Percentiles rank a stretch among this genome's conserved stretches.
Conservation (phyloP, 2,113 vertebrate species). For the Pao palembangensis region DNA sequence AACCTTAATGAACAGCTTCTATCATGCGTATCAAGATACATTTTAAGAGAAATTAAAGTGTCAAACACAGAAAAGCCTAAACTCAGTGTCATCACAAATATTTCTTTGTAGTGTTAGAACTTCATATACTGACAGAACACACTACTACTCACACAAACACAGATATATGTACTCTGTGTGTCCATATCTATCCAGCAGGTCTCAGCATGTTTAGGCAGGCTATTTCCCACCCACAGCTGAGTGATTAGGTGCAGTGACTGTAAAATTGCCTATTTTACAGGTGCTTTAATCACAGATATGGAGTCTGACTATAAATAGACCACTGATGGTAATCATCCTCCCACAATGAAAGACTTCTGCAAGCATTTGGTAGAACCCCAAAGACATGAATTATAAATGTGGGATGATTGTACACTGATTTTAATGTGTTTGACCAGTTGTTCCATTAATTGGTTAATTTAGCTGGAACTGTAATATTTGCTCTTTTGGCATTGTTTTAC, state of each 20-base stretch:
- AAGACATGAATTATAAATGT: slow-evolving; percentile 24
- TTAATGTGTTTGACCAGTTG: slow-evolving; percentile 24
- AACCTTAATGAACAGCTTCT: slow-evolving; percentile 39
- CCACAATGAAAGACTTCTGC: slow-evolving; percentile 51
- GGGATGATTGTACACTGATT: slow-evolving; percentile 13
- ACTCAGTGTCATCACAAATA: background rate
- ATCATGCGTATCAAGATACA: slow-evolving; percentile 18
- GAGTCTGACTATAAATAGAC: slow-evolving; percentile 69
- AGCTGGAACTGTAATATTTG: slow-evolving; percentile 17
- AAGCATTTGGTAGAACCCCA: slow-evolving; percentile 52
- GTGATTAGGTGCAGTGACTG: slow-evolving; percentile 67
- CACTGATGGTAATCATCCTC: slow-evolving; percentile 58
- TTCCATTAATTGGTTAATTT: slow-evolving; percentile 36
- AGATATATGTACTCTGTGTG: background rate
- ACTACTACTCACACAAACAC: background rate
- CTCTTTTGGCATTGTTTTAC: slow-evolving; percentile 24
- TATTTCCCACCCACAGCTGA: slow-evolving; percentile 70
- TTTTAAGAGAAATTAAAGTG: slow-evolving; percentile 10
- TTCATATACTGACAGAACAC: slow-evolving; percentile 12
- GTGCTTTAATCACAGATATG: slow-evolving; percentile 66
- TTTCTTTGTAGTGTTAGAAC: slow-evolving; percentile 10
- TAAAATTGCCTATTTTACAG: slow-evolving; percentile 78
- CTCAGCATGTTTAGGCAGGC: slow-evolving; percentile 58
- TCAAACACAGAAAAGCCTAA: background rate
- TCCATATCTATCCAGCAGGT: slow-evolving; percentile 37